Evolutionary conservation across 2,888 invertebrate species (phyloP).

Genomic region (Erebia ligea): DNA sequence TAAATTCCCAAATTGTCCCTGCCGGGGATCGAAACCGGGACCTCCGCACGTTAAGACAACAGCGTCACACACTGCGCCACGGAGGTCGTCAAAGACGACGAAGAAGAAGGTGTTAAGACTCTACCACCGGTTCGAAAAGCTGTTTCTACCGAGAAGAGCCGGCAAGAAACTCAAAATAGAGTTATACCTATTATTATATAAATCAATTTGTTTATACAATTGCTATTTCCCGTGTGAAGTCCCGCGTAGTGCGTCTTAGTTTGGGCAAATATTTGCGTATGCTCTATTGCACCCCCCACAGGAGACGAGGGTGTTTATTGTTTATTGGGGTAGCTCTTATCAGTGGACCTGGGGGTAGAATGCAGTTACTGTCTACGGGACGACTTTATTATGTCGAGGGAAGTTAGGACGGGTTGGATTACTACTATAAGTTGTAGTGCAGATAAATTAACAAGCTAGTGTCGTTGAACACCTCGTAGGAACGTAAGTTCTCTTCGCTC

Average conservation of each 20-base stretch:
- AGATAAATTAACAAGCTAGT: background rate
- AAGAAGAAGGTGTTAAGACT: too few species aligned
- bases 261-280: slow-evolving; percentile 63
- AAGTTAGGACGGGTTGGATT: background rate
- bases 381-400: slow-evolving; percentile 16
- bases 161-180: too few species aligned
- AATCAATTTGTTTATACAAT: slow-evolving; percentile 1
- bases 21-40: too few species aligned
- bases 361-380: slow-evolving; percentile 22
- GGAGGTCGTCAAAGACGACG: too few species aligned
- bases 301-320: slow-evolving; percentile 36
- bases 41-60: too few species aligned
- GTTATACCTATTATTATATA: background rate
- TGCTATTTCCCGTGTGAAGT: slow-evolving; percentile 34
- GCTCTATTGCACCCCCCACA: slow-evolving; percentile 44
- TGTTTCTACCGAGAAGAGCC: too few species aligned
- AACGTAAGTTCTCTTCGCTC: too few species aligned
- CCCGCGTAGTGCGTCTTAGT: slow-evolving; percentile 34
- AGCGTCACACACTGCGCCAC: too few species aligned
- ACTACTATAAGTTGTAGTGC: background rate
- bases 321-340: slow-evolving; percentile 37
- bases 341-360: slow-evolving; percentile 17
- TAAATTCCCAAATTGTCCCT: too few species aligned
- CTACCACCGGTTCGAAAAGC: too few species aligned
- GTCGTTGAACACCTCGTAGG: too few species aligned